Percentiles rank a stretch among this genome's conserved stretches.
phyloP scores from a whole-genome alignment of 2,888 invertebrate species.

The Stenurella melanura region DNA sequence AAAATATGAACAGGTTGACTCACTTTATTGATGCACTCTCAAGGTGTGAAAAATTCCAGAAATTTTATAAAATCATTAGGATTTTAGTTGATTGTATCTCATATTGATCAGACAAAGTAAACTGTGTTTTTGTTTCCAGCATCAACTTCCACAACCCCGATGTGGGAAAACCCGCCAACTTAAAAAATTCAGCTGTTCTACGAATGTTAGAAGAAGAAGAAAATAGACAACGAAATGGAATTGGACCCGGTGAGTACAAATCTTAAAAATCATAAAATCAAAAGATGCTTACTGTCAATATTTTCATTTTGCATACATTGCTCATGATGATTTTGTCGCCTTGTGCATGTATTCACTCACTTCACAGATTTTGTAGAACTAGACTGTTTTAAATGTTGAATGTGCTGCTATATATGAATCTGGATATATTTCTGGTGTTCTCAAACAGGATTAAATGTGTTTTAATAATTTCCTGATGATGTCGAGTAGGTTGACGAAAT shows the following conservation, averaged over 20 bases:
- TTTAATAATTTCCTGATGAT: too few species aligned
- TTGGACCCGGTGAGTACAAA: slow-evolving; percentile 77
- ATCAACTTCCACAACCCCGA: slow-evolving; percentile 85
- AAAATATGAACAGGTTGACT: slow-evolving; percentile 22
- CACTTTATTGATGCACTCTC: slow-evolving; percentile 2
- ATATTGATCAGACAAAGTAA: not conserved
- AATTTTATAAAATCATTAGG: not conserved
- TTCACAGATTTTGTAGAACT: not conserved
- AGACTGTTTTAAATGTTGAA: not conserved
- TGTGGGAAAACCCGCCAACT: slow-evolving; percentile 84
- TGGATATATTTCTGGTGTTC: not conserved
- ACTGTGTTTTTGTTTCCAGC: slow-evolving; percentile 73
- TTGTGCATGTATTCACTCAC: not conserved
- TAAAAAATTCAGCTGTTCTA: slow-evolving; percentile 90
- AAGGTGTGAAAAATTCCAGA: slow-evolving; percentile 2
- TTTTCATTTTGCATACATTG: slow-evolving; percentile 13
- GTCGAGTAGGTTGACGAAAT: too few species aligned
- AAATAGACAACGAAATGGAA: slow-evolving; percentile 79
- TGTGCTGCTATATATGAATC: not conserved
- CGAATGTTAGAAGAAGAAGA: slow-evolving; percentile 91
- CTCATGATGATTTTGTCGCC: not conserved
- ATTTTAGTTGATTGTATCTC: not conserved
- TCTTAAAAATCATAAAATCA: slow-evolving; percentile 14
- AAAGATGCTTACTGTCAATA: slow-evolving; percentile 16
- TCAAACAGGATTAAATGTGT: not conserved